Base-by-base conservation (phyloP, 2,888 invertebrate genomes). In the Vanessa cardui region DNA sequence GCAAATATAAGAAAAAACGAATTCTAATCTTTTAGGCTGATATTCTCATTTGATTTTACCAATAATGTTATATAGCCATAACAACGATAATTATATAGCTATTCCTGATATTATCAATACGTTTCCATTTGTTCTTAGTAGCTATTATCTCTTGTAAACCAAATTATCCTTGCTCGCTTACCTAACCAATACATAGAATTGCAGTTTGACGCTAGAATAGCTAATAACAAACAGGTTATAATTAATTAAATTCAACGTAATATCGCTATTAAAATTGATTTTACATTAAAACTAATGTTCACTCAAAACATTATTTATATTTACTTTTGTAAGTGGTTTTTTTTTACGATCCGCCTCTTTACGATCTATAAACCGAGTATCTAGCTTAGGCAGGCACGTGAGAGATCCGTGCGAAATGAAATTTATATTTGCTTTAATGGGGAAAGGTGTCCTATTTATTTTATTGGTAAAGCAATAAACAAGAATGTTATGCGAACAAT, bases 261-360 rank as follows among this genome's bases (percentile, higher is more conserved):
- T 31, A 54, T 26, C 66, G 50, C 62, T 58, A 50, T 66, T 66
- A 58, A 44, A 58, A 66, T 66, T 20, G 62, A 26, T 66, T 62
- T 66, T 58, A 49, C 66, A 66, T 66, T 66, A 62, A 66, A 62
- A 66, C 52, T 26, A 54, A 54, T 31, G 52, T 16, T 67, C 62
- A 62, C 58, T 63, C 62, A 67, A 59, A 67, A 67, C 62, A 63
- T 67, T 63, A 67, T 67, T 67, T 59, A 67, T 67, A 59, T 59
- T 62, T 52, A 59, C 21, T 45, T 44, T 33, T 67, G 63, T 63
- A 67, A 67, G 67, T 67, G 67, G 58, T 67, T 59, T 67, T 67
- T 39, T 62, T 67, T 63, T 67, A 67, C 63, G 59, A 63, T 54
- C 52, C 59, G 50, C 50, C 52, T 16, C 59, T 63, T 67, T 63